These are phyloP conservation scores for Ceyx margarethae DNA, from an alignment of 2,113 vertebrate genomes.

Conservation along the genomic window DNA sequence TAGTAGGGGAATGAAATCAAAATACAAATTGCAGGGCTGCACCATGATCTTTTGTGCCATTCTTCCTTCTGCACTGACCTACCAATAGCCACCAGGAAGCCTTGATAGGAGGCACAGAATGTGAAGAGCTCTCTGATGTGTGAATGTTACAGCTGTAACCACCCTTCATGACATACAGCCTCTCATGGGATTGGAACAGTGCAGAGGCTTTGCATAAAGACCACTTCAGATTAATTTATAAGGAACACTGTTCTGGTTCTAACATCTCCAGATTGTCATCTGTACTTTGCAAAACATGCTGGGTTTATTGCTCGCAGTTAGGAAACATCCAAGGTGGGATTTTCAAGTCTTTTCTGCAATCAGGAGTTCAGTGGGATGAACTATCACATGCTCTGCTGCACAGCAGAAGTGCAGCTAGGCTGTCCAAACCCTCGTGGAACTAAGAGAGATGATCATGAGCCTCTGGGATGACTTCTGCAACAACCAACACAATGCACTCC, in stretches of 20 bases:
- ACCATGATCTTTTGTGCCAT: rapidly evolving
- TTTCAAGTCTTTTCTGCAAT: neutral
- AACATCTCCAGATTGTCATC: neutral
- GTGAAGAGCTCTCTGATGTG: neutral
- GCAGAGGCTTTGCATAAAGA: neutral
- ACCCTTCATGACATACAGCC: neutral
- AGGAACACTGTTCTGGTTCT: neutral
- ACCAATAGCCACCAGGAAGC: neutral
- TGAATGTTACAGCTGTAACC: rapidly evolving
- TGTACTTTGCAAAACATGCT: neutral
- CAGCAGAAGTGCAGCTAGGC: neutral
- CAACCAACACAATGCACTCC: neutral
- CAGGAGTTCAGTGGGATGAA: neutral
- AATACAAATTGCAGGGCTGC: neutral
- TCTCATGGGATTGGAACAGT: neutral
- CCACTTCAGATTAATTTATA: neutral
- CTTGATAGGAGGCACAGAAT: neutral
- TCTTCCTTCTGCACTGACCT: neutral
- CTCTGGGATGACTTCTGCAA: neutral
- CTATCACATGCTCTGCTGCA: neutral
- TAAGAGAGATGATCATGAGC: neutral
- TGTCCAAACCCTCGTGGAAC: rapidly evolving
- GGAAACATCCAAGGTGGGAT: neutral
- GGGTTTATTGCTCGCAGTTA: neutral
- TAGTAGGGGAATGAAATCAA: neutral